These are phyloP conservation scores for Ormyrus labotus DNA, from an alignment of 2,888 invertebrate species.

Conservation along the genomic window DNA sequence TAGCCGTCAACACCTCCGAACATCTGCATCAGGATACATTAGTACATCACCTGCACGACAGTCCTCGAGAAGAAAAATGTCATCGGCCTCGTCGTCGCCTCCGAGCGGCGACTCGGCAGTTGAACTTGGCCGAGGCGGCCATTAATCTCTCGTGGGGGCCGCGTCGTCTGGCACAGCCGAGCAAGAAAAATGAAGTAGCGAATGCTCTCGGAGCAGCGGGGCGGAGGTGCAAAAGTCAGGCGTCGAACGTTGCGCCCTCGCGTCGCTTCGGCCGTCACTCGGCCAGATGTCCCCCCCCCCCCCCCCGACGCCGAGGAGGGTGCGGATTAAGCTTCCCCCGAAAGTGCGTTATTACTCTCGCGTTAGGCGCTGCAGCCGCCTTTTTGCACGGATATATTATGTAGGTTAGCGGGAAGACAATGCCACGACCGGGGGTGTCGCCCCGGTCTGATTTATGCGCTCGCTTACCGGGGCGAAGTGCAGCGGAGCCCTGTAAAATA, in stretches of 20 bases:
- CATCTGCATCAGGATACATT: too few species aligned
- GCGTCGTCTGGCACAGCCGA: not conserved
- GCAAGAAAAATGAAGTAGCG: constrained; percentile 15
- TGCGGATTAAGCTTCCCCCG: constrained; percentile 28
- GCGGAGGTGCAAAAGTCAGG: constrained; percentile 41
- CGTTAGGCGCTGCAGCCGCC: not conserved
- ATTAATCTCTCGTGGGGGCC: constrained; percentile 14
- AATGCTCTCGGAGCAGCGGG: not conserved
- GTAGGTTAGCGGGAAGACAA: constrained; percentile 21
- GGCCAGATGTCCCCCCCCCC: too few species aligned
- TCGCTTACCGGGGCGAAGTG: not conserved
- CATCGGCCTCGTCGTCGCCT: not conserved
- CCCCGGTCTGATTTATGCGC: constrained; percentile 3
- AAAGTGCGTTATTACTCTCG: constrained; percentile 37
- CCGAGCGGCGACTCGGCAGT: not conserved
- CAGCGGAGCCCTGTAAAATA: constrained; percentile 12
- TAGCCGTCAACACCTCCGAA: too few species aligned
- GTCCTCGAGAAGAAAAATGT: not conserved
- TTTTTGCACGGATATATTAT: not conserved
- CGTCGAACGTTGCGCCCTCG: not conserved
- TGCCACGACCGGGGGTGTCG: not conserved
- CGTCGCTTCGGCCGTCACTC: too few species aligned
- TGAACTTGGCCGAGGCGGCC: constrained; percentile 3
- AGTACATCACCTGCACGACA: too few species aligned
- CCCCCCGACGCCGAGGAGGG: not conserved